Evolutionary conservation across 2,113 vertebrate species (phyloP), one percentile per base, ranked within the genome.

Genomic region (Pteruthius melanotis): DNA sequence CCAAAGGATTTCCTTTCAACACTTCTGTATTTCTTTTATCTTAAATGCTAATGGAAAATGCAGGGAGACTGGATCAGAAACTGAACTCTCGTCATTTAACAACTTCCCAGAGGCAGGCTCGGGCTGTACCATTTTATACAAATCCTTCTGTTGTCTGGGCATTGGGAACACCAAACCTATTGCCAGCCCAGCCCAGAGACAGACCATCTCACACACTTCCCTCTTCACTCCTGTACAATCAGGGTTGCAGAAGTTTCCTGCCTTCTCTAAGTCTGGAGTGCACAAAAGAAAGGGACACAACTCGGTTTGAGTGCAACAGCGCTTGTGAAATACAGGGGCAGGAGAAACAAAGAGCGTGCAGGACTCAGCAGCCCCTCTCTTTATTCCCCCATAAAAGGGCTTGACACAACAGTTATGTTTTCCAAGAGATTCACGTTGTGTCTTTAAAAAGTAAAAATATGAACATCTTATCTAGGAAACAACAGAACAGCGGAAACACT

Each of bases 31-130:
- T 78, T 92, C 49, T 71, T 93, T 89, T 57, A 75, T 47, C 61
- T 71, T 75, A 68, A 77, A 81, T 17, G 6, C 26, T 84, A 79
- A 92, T 8, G 30, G 31, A 78, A 89, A 87, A 92, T 23, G 52
- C 78, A 83, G 50, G 28, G 11, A 39, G 22, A 90, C 5, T 1
- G 0, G 54, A 72, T 35, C 13, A 15, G 64, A 77, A 93, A 61
- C 0, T 0, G 33, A 77, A 83, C 11, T 65, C 63, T 22, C 0
- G 0, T 47, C 20, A 68, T 53, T 68, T 53, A 80, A 40, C 3
- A 50, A 12, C 39, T 66, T 90, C 79, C 54, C 75, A 90, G 52
- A 60, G 7, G 30, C 63, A 53, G n/a, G 31, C 31, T 74, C 0
- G 0, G 45, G 50, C 21, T 56, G 22, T 28, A 30, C 15, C 1